Percentiles rank a stretch among this genome's conserved stretches.
Evolutionary conservation across 2,888 invertebrate genomes (phyloP).

Genomic region (Lathronympha strigana): DNA sequence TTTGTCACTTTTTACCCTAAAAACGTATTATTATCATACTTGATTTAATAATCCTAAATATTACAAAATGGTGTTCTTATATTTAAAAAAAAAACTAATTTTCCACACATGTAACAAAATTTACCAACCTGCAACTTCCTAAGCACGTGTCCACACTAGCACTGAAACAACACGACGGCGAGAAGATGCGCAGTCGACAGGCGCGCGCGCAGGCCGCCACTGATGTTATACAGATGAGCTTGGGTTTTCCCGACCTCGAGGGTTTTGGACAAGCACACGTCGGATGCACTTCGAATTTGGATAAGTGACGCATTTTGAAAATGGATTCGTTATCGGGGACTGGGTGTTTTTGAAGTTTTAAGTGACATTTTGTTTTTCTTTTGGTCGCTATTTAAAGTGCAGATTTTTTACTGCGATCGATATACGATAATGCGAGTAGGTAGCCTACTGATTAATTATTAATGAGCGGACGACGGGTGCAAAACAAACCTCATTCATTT

Average conservation of each 20-base stretch:
- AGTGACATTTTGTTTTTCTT: not conserved
- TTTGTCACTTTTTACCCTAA: no score
- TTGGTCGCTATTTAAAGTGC: not conserved
- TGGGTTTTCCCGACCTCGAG: slow-evolving; percentile 23
- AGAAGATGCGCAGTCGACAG: slow-evolving; percentile 55
- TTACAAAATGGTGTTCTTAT: no score
- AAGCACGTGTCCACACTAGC: slow-evolving; percentile 39
- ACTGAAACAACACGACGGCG: slow-evolving; percentile 50
- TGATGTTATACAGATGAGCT: slow-evolving; percentile 37
- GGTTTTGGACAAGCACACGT: slow-evolving; percentile 11
- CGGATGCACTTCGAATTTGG: slow-evolving; percentile 19
- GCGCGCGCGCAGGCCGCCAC: slow-evolving; percentile 46
- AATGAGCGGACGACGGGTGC: no score
- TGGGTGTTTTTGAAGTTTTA: not conserved
- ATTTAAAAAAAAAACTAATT: no score
- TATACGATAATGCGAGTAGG: no score
- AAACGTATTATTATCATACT: no score
- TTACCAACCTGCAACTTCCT: slow-evolving; percentile 15
- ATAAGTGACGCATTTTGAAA: slow-evolving; percentile 1
- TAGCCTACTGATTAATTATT: no score
- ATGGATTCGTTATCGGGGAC: slow-evolving; percentile 5
- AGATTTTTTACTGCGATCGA: not conserved
- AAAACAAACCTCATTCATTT: no score
- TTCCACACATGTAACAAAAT: not conserved
- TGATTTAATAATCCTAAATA: no score